Conservation (phyloP, 2,113 vertebrate species). For the Scomber scombrus region DNA sequence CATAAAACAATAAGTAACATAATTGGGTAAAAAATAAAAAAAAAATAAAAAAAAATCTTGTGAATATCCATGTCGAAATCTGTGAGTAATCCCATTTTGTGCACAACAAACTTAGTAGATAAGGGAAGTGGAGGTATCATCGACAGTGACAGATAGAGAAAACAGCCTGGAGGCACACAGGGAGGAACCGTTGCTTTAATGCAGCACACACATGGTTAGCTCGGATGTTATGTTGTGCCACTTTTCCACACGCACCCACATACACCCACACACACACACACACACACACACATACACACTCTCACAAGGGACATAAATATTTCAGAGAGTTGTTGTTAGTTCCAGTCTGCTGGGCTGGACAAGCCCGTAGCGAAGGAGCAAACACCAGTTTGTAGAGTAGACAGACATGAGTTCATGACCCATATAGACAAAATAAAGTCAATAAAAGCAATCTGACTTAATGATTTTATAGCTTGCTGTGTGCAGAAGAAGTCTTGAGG, state of each 20-base stretch:
- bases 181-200: slow-evolving; percentile 53
- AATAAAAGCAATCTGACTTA: slow-evolving; percentile 23
- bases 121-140: background rate
- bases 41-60: background rate
- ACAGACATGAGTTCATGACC: slow-evolving; percentile 62
- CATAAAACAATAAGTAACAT: background rate
- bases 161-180: slow-evolving; percentile 32
- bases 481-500: background rate
- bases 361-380: slow-evolving; percentile 39
- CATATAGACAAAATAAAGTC: slow-evolving; percentile 40
- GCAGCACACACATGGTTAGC: slow-evolving; percentile 36
- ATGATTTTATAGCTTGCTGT: slow-evolving; percentile 24
- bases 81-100: background rate
- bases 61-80: background rate
- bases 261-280: slow-evolving; percentile 32
- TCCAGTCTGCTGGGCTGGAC: slow-evolving; percentile 75
- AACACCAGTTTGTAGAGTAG: slow-evolving; percentile 31
- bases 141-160: slow-evolving; percentile 34
- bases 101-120: background rate
- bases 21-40: too few species aligned
- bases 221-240: slow-evolving; percentile 36
- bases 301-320: slow-evolving; percentile 76
- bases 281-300: slow-evolving; percentile 10
- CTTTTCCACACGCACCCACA: slow-evolving; percentile 18
- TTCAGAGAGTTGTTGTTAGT: slow-evolving; percentile 79